These are phyloP conservation scores for Neodiprion lecontei DNA, from an alignment of 1,140 invertebrate species.

Conservation along the genomic window DNA sequence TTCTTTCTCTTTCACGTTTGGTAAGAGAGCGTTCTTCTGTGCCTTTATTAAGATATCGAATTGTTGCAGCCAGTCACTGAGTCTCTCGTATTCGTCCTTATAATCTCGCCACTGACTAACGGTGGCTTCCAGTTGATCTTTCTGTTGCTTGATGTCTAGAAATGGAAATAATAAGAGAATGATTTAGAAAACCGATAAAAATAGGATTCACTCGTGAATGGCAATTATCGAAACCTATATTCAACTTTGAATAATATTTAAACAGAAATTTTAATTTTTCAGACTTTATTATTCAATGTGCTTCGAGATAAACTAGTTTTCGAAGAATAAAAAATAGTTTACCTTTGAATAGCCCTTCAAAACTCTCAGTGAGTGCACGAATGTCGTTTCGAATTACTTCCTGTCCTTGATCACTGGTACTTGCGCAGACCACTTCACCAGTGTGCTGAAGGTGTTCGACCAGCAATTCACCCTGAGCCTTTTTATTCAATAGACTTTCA, in stretches of 20 bases:
- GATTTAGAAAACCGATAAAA: constrained; percentile 7
- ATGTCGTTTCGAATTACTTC: constrained; percentile 85
- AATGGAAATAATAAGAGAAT: constrained; percentile 25
- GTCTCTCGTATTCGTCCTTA: constrained; percentile 89
- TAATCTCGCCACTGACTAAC: constrained; percentile 87
- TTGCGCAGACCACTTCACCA: constrained; percentile 84
- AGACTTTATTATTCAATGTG: neutral
- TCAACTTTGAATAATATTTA: constrained; percentile 9
- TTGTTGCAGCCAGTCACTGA: constrained; percentile 93
- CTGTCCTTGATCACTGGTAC: constrained; percentile 81
- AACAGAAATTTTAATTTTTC: neutral
- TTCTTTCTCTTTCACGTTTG: constrained; percentile 84
- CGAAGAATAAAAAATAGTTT: constrained; percentile 20
- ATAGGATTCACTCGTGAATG: neutral
- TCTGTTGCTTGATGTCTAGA: constrained; percentile 82
- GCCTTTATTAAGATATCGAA: constrained; percentile 92
- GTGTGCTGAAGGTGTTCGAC: constrained; percentile 86
- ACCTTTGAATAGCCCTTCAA: constrained; percentile 81
- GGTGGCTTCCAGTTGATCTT: constrained; percentile 81
- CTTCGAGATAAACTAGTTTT: neutral
- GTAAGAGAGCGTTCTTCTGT: constrained; percentile 83
- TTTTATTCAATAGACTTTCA: constrained; percentile 85
- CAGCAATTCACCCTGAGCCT: constrained; percentile 87
- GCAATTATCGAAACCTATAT: neutral
- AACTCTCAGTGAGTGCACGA: constrained; percentile 81